phyloP scores from a whole-genome alignment of 2,888 invertebrate genomes.

The Steinernema scapterisci region DNA sequence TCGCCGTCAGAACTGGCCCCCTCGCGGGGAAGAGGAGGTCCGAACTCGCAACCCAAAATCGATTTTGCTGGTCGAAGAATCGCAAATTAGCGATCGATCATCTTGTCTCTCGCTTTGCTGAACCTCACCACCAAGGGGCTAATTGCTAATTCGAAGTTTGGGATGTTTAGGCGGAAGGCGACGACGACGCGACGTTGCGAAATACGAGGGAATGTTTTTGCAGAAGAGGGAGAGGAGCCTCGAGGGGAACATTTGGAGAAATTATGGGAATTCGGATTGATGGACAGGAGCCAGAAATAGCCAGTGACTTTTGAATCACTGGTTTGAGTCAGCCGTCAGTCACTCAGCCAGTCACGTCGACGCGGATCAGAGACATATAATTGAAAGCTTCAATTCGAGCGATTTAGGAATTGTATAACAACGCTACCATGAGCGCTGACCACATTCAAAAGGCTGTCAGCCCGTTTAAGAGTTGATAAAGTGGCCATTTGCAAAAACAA shows the following conservation, averaged over 20 bases:
- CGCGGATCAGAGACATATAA: no score
- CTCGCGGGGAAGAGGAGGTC: neutral
- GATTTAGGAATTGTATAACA: no score
- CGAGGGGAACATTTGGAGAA: neutral
- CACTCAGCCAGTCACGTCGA: no score
- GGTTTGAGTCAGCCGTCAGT: no score
- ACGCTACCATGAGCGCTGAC: no score
- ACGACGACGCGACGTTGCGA: neutral
- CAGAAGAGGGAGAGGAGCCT: neutral
- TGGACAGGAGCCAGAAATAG: no score
- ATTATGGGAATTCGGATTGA: no score
- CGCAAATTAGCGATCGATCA: slow-evolving; percentile 30
- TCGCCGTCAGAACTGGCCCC: neutral
- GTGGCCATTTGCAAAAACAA: no score
- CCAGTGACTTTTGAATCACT: no score
- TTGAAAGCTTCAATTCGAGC: no score
- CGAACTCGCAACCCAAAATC: slow-evolving; percentile 1
- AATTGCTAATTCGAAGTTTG: neutral
- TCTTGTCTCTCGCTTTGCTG: neutral
- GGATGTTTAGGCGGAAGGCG: neutral
- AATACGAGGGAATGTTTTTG: neutral
- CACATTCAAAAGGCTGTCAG: no score
- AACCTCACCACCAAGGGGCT: neutral
- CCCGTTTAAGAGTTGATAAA: no score
- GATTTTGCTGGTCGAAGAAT: neutral